Evolutionary conservation across 2,113 vertebrate species (phyloP).

Genomic region (Thalassarche chlororhynchos): DNA sequence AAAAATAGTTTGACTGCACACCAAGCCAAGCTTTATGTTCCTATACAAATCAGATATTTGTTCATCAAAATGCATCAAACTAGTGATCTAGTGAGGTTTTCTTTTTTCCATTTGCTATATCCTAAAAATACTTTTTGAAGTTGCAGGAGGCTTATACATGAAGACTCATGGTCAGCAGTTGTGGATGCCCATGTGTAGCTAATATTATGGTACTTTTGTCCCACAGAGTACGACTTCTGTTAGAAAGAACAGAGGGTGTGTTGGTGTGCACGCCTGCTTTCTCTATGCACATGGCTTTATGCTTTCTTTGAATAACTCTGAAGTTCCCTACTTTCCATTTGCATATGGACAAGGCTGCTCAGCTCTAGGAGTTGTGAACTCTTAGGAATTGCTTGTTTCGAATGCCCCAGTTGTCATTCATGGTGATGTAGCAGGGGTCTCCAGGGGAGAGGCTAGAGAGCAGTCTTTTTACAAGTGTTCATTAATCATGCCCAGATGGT

Average conservation of each 20-base stretch:
- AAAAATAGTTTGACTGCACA: neutral
- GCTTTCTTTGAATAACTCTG: conserved; percentile 41
- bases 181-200: neutral
- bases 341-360: neutral
- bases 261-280: conserved; percentile 56
- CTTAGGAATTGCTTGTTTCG: neutral
- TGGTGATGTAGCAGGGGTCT: neutral
- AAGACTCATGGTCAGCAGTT: neutral
- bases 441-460: neutral
- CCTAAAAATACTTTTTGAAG: neutral
- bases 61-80: neutral
- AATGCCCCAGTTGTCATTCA: neutral
- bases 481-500: neutral
- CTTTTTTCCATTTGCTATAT: neutral
- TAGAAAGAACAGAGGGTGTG: conserved; percentile 9
- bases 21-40: neutral
- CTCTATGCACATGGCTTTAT: conserved; percentile 55
- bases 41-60: neutral
- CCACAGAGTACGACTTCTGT: conserved; percentile 58
- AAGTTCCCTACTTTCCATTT: neutral
- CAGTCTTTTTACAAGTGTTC: neutral
- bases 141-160: neutral
- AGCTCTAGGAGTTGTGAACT: neutral
- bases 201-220: neutral
- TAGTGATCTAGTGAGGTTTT: neutral